Evolutionary conservation across 2,113 vertebrate genomes (phyloP).

Genomic region (Deroptyus accipitrinus): DNA sequence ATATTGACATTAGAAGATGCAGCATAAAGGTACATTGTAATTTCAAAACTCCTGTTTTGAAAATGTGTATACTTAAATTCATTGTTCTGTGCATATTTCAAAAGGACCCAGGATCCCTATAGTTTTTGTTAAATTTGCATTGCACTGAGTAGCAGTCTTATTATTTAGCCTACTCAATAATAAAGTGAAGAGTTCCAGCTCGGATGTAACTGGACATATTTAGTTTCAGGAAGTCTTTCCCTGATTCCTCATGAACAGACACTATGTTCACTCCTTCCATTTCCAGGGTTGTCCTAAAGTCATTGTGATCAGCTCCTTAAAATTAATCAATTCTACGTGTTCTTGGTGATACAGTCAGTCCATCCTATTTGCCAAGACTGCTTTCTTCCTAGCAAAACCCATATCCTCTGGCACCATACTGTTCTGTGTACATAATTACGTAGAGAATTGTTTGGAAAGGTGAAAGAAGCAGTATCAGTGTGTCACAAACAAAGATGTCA

Average conservation of each 20-base stretch:
- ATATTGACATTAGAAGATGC: neutral
- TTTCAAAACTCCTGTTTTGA: neutral
- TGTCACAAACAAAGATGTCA: neutral
- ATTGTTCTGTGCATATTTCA: neutral
- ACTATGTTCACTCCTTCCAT: neutral
- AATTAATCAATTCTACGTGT: neutral
- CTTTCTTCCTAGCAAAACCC: neutral
- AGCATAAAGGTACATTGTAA: neutral
- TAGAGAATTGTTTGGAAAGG: neutral
- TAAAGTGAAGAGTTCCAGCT: neutral
- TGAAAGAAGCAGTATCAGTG: neutral
- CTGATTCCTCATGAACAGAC: neutral
- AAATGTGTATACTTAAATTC: neutral
- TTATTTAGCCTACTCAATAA: neutral
- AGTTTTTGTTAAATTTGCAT: neutral
- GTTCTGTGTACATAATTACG: neutral
- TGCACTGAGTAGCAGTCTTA: neutral
- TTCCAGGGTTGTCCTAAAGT: neutral
- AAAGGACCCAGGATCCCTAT: neutral
- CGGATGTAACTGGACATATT: neutral
- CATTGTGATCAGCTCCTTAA: neutral
- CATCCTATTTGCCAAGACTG: neutral
- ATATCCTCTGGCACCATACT: neutral
- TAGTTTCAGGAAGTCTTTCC: neutral
- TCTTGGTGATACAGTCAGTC: neutral